Conservation (phyloP, 2,113 vertebrate genomes). For the Siniperca knerii region DNA sequence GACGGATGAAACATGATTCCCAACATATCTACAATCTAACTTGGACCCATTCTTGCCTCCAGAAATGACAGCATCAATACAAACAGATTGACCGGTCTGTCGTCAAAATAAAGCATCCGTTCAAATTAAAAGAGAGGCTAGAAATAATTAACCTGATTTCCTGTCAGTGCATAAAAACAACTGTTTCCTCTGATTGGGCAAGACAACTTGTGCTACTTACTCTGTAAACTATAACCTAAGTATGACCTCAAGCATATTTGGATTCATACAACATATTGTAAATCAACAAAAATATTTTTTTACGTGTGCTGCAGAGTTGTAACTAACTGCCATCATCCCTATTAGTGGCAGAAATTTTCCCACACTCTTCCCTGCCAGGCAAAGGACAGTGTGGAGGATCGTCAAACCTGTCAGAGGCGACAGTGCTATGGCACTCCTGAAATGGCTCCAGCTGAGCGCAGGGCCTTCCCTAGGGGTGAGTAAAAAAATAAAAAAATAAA, state of each 20-base stretch:
- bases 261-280: background rate
- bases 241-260: background rate
- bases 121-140: conserved; percentile 56
- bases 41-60: conserved; percentile 66
- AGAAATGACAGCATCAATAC: conserved; percentile 81
- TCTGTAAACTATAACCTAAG: conserved; percentile 16
- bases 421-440: conserved; percentile 67
- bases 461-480: conserved; percentile 57
- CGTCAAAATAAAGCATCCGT: conserved; percentile 71
- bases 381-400: conserved; percentile 71
- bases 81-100: conserved; percentile 65
- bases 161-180: conserved; percentile 36
- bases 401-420: conserved; percentile 66
- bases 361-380: conserved; percentile 69
- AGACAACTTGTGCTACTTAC: conserved; percentile 16
- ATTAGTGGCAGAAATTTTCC: conserved; percentile 67
- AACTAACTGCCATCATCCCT: conserved; percentile 5
- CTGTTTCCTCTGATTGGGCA: conserved; percentile 27
- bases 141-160: conserved; percentile 62
- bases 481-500: conserved; percentile 65
- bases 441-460: conserved; percentile 57
- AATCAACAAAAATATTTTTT: background rate
- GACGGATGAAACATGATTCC: conserved; percentile 86
- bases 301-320: conserved; percentile 6
- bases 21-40: conserved; percentile 81